These are phyloP conservation scores for Fregetta grallaria DNA, from an alignment of 2,113 vertebrate species.

Conservation along the genomic window DNA sequence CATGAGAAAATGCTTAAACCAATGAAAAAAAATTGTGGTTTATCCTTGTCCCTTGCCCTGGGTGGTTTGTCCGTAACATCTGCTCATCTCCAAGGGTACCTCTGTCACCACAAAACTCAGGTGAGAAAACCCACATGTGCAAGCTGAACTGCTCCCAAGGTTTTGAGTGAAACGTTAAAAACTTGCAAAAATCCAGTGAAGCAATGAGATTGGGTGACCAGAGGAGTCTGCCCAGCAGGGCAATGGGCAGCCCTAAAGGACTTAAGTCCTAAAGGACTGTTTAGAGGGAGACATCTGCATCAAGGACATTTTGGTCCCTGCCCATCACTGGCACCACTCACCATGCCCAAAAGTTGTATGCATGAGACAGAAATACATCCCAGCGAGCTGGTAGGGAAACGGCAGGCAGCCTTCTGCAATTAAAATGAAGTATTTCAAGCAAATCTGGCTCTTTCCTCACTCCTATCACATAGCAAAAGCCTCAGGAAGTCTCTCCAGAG, in stretches of 20 bases:
- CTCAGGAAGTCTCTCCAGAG: not conserved
- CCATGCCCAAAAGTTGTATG: not conserved
- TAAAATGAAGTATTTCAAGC: slow-evolving; percentile 20
- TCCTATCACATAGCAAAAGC: not conserved
- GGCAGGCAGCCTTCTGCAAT: not conserved
- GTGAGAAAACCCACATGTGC: not conserved
- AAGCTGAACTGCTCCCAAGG: not conserved
- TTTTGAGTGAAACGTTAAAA: not conserved
- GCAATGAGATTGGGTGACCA: not conserved
- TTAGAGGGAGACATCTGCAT: not conserved
- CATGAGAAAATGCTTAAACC: not conserved
- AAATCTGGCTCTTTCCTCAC: not conserved
- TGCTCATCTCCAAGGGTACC: not conserved
- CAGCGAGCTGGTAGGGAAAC: not conserved
- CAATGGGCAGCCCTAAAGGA: not conserved
- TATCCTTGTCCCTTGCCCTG: not conserved
- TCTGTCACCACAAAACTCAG: not conserved
- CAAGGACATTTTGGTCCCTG: not conserved
- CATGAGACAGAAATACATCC: not conserved
- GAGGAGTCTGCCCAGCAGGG: not conserved
- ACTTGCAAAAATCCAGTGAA: not conserved
- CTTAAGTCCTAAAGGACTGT: not conserved
- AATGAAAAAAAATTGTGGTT: not conserved
- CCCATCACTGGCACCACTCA: not conserved
- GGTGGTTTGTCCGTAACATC: not conserved